Base-by-base conservation (phyloP, 2,888 invertebrate genomes). In the Ptychoptera contaminata region DNA sequence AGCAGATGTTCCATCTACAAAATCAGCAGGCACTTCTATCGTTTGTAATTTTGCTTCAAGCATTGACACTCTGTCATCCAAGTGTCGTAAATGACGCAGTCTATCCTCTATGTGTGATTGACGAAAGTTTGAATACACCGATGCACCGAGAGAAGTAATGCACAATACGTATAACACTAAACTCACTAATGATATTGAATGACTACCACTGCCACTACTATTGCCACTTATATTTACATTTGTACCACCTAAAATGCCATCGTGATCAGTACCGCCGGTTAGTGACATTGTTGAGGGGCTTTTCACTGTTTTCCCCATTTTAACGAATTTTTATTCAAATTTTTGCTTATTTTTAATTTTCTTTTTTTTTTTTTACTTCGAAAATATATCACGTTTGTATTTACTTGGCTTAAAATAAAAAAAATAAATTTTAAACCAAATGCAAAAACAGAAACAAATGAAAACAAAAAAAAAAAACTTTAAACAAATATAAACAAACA, bases 111-210 rank as follows among this genome's bases (percentile, higher is more conserved):
- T 51, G 46, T 61, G 58, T 45, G 59, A 58, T 51, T 65, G 65
- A 43, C 63, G 60, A 52, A 61, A 57, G 48, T 61, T 63, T 48
- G 58, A 57, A 47, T 65, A 65, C 31, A 65, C 50, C 4, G 65
- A 61, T 46, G 65, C 61, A 46, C 58, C 62, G 55, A 66, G 56
- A 45, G 64, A 61, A 52, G 58, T 58, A 51, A 64, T 55, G 55
- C 64, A 64, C 51, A 66, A 55, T 54, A 62, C 56, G 53, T 62
- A 65, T 54, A 63, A 55, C 51, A 60, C 55, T 47, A 63, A 53
- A 52, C 62, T 62, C 52, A 62, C 53, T 54, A 62, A 54, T 49
- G 64, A 59, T 50, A 58, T 54, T 40, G 51, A 36, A 42, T 36
- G 32, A 38, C 44, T 38, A 41, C 44, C 32, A 37, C 36, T 38